Evolutionary conservation across 2,113 vertebrate genomes (phyloP).

Genomic region (Hydropotes inermis): DNA sequence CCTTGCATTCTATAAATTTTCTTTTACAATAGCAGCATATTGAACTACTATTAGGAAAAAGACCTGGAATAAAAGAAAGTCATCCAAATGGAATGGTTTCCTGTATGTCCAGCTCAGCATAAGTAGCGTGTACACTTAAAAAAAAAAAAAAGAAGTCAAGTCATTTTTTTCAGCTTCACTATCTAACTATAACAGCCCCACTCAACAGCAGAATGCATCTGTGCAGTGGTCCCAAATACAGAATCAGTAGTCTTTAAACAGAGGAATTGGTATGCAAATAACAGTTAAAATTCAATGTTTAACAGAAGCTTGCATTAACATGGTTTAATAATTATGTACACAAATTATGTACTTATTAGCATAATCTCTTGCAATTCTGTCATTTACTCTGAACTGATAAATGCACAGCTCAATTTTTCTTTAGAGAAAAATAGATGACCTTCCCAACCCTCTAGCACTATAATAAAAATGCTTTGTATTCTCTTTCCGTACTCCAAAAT

Average conservation of each 20-base stretch:
- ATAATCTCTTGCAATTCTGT: constrained; percentile 77
- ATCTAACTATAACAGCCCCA: constrained; percentile 78
- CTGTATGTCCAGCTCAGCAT: constrained; percentile 85
- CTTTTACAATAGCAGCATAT: constrained; percentile 87
- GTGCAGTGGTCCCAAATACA: constrained; percentile 80
- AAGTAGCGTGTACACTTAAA: constrained; percentile 85
- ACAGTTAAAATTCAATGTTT: constrained; percentile 75
- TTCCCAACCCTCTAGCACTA: constrained; percentile 80
- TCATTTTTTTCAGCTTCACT: constrained; percentile 80
- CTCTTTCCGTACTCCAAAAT: constrained; percentile 80
- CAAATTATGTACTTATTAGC: constrained; percentile 78
- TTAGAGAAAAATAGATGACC: constrained; percentile 79
- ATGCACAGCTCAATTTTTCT: constrained; percentile 74
- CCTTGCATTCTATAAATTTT: constrained; percentile 87
- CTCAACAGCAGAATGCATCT: constrained; percentile 78
- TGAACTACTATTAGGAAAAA: constrained; percentile 86
- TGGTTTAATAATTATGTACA: constrained; percentile 78
- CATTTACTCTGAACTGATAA: constrained; percentile 73
- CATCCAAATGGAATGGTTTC: constrained; percentile 85
- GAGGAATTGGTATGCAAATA: constrained; percentile 79
- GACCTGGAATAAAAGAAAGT: constrained; percentile 87
- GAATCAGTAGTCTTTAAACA: constrained; percentile 87
- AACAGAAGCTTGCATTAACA: constrained; percentile 81
- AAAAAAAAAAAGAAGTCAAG: constrained; percentile 81
- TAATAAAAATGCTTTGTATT: constrained; percentile 82